Base-by-base conservation (phyloP, 2,888 invertebrate species). In the Eustalomyia histrio region DNA sequence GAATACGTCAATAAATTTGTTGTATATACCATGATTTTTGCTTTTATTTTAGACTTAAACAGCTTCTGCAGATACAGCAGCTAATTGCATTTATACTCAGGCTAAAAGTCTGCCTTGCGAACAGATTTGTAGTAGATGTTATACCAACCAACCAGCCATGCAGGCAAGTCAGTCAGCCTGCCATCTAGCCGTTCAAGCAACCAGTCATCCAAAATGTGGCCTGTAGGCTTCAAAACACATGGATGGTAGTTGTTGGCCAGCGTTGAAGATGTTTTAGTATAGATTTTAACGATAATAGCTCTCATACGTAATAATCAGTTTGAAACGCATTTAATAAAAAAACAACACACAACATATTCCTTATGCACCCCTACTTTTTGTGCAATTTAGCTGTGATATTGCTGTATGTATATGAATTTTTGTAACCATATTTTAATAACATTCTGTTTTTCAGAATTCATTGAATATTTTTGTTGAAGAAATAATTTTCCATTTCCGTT, bases 11-110 rank as follows among this genome's bases (percentile, higher is more conserved):
- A 53, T 39, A 53, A 35, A 52, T 18, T 6, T 29, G 7, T 50
- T 9, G 14, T 43, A 47, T n/a, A n/a, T 47, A 47, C 43, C n/a
- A 12, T n/a, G 14, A 7, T 5, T 69, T 18, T 52, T 29, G 21
- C 12, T 52, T 39, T 69, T 50, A 35, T 67, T 78, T 71, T 75
- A 65, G 57, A 78, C 47, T 74, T 84, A 85, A 88, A 89, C 86
- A 85, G 88, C 89, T 89, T 89, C 88, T 89, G 88, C 88, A 88
- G 87, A 87, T 86, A 87, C 88, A 78, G 89, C 86, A 88, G 89
- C 88, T 89, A 88, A 89, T 88, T 85, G 84, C 85, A 84, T 84
- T 85, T 81, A 78, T 81, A 78, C 78, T 81, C 67, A 78, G 81
- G 81, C 81, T 78, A 78, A 75, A 78, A 78, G 81, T 81, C 81